Percentiles rank a stretch among this genome's conserved stretches.
These are phyloP conservation scores for Dascyllus trimaculatus DNA, from an alignment of 2,113 vertebrate species.

Conservation along the genomic window DNA sequence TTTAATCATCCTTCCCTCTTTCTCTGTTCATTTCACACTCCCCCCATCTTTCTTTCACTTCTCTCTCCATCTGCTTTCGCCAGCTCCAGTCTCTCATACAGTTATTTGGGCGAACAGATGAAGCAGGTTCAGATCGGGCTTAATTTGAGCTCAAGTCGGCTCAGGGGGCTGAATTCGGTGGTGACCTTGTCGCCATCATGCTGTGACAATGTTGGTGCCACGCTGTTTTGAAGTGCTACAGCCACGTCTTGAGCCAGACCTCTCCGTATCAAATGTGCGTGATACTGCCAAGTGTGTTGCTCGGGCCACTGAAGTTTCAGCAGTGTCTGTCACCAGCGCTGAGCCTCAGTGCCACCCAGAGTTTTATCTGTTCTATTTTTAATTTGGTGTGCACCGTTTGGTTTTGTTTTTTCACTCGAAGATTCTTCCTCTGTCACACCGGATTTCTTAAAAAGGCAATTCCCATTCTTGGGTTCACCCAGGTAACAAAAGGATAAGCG, in stretches of 20 bases:
- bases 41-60: background rate
- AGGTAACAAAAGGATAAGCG: constrained; percentile 3
- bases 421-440: background rate
- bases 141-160: constrained; percentile 9
- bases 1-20: constrained; percentile 31
- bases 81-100: constrained; percentile 6
- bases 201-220: background rate
- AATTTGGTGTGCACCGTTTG: background rate
- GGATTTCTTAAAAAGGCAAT: background rate
- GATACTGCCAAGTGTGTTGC: constrained; percentile 18
- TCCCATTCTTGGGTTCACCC: background rate
- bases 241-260: background rate
- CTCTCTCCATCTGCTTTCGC: constrained; percentile 13
- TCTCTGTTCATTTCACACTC: constrained; percentile 10
- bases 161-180: constrained; percentile 3
- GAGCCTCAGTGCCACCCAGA: background rate
- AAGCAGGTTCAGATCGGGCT: constrained; percentile 15
- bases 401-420: background rate
- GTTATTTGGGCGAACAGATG: background rate
- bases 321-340: constrained; percentile 3
- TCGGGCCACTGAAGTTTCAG: constrained; percentile 9
- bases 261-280: constrained; percentile 12
- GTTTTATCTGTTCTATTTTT: constrained; percentile 2
- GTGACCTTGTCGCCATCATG: constrained; percentile 1
- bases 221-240: background rate